These are phyloP conservation scores for Lasioglossum malachurum DNA, from an alignment of 2,888 invertebrate species.

Conservation along the genomic window DNA sequence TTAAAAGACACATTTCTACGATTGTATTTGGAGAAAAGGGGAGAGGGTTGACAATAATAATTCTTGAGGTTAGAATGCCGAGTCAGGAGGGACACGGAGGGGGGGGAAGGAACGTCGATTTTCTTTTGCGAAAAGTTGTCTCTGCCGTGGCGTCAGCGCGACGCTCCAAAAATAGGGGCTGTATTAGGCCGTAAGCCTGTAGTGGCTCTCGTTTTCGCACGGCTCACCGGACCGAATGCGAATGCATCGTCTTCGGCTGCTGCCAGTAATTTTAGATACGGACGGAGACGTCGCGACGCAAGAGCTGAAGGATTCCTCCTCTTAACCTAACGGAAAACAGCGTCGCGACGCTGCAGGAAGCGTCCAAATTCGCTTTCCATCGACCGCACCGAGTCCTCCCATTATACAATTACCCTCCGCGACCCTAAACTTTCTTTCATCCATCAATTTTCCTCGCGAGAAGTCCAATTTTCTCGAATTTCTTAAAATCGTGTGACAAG, in stretches of 20 bases:
- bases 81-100: background rate
- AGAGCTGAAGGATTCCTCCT: conserved; percentile 43
- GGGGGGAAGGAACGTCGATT: conserved; percentile 39
- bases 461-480: background rate
- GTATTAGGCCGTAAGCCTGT: conserved; percentile 66
- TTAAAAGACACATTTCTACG: background rate
- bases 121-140: conserved; percentile 61
- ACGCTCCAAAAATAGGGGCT: conserved; percentile 69
- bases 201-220: conserved; percentile 64
- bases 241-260: conserved; percentile 72
- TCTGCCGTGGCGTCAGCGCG: conserved; percentile 59
- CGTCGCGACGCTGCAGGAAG: conserved; percentile 15
- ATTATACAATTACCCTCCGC: background rate
- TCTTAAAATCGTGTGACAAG: background rate
- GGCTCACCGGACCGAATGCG: conserved; percentile 68
- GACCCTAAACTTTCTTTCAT: background rate
- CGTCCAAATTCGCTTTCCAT: conserved; percentile 18
- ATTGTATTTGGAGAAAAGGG: background rate
- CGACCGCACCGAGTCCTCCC: conserved; percentile 15
- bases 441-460: background rate
- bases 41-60: conserved; percentile 2
- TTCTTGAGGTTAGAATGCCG: background rate
- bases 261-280: conserved; percentile 76
- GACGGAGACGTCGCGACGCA: conserved; percentile 66
- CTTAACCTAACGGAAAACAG: conserved; percentile 23